Evolutionary conservation across 2,113 vertebrate genomes (phyloP), one percentile per base, ranked within the genome.

Genomic region (Coturnix japonica): DNA sequence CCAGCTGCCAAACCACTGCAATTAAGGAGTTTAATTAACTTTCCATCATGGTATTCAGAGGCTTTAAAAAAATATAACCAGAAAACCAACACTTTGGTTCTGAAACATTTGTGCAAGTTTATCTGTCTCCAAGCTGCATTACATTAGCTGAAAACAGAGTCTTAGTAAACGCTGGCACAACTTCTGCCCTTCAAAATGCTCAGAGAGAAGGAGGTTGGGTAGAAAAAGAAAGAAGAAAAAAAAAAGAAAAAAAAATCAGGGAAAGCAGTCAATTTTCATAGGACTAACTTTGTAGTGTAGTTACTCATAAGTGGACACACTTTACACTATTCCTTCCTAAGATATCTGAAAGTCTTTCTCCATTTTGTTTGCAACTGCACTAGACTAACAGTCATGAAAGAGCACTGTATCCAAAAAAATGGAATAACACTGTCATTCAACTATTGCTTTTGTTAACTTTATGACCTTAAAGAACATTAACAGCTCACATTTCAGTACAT

Each of bases 1-100:
- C 99, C 99, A 97, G 98, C 99, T 97, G 99, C 99, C 97, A 99
- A 98, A 80, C 99, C 99, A 94, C 99, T 99, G 96, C 71, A 98
- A 98, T 96, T 93, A 97, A 98, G 95, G 97, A 97, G 95, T 97
- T 96, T 97, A 98, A 98, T 97, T 96, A 97, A 59, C 79, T 91
- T 88, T 81, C 44, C 92, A 91, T 51, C 39, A 67, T 87, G 88
- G 26, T 35, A 93, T n/a, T 90, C 51, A 80, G 3, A 3, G 4
- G 17, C 44, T 94, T 39, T 37, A 18, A 90, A 81, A 44, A 44
- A 83, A 89, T n/a, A 49, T 6, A 70, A 64, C 63, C 54, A 20
- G 26, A 64, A 70, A 76, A 80, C 17, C 30, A 81, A 35, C 22
- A 69, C 23, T 88, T 54, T 33, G 15, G 33, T 66, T 60, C 53